A percentile compares a stretch with the other conserved stretches of the same genome.
Conservation (phyloP, 2,888 invertebrate species). For the Autographa gamma region DNA sequence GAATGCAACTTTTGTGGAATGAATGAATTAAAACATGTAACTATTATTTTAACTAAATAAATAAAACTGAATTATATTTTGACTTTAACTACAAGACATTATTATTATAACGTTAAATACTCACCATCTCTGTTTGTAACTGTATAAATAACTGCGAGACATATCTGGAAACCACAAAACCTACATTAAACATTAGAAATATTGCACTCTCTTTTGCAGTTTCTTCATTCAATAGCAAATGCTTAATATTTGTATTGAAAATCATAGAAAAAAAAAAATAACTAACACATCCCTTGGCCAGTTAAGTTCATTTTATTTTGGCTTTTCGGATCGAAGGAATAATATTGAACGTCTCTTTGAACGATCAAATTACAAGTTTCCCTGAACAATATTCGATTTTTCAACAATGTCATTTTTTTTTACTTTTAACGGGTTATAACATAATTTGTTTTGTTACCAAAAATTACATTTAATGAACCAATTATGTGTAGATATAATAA, state of each 20-base stretch:
- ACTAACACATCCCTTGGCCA: no score
- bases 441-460: no score
- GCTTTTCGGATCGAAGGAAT: neutral
- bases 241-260: no score
- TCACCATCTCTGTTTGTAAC: slow-evolving; percentile 66
- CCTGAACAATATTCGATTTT: no score
- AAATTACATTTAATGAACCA: neutral
- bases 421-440: no score
- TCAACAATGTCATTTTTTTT: no score
- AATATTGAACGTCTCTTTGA: neutral
- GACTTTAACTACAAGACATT: no score
- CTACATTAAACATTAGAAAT: neutral
- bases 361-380: no score
- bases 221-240: neutral
- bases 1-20: no score
- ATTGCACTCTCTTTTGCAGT: slow-evolving; percentile 4
- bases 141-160: slow-evolving; percentile 76
- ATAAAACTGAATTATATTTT: no score
- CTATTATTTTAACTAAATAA: neutral
- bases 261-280: no score
- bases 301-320: neutral
- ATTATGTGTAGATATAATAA: neutral
- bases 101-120: slow-evolving; percentile 33
- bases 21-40: no score
- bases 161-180: slow-evolving; percentile 73